Percentiles rank a stretch among this genome's conserved stretches.
Conservation (phyloP, 2,113 vertebrate genomes). For the Mobula hypostoma region DNA sequence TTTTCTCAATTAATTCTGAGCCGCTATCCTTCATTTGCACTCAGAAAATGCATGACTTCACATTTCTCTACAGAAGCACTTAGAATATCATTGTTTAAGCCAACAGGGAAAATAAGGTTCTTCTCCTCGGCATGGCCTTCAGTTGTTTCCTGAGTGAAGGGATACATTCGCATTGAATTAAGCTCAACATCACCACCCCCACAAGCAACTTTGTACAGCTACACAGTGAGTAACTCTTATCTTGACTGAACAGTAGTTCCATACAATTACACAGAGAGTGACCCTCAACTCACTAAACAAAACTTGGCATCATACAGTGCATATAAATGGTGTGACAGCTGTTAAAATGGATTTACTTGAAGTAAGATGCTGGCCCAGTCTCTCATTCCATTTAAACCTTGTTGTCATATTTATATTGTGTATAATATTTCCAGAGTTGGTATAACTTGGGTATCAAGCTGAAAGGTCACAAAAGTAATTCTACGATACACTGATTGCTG, state of each 20-base stretch:
- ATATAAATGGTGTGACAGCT: neutral
- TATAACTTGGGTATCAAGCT: neutral
- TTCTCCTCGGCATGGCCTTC: neutral
- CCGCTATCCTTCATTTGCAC: too few species aligned
- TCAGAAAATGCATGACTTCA: too few species aligned
- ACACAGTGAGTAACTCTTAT: neutral
- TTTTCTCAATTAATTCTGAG: too few species aligned
- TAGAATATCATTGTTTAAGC: neutral
- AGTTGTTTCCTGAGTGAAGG: neutral
- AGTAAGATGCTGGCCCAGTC: neutral
- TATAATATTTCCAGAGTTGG: neutral
- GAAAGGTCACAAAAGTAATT: neutral
- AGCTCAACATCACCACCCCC: neutral
- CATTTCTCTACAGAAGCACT: too few species aligned
- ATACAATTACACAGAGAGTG: neutral
- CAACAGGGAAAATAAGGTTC: neutral
- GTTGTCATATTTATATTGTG: neutral
- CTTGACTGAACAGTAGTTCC: neutral
- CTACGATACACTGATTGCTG: neutral
- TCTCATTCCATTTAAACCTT: neutral
- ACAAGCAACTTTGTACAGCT: neutral
- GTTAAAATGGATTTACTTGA: neutral
- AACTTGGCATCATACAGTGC: neutral
- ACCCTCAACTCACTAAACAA: neutral
- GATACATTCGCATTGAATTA: neutral